Conservation (phyloP, 2,797 vertebrate genomes). For the Cheirogaleus major region DNA sequence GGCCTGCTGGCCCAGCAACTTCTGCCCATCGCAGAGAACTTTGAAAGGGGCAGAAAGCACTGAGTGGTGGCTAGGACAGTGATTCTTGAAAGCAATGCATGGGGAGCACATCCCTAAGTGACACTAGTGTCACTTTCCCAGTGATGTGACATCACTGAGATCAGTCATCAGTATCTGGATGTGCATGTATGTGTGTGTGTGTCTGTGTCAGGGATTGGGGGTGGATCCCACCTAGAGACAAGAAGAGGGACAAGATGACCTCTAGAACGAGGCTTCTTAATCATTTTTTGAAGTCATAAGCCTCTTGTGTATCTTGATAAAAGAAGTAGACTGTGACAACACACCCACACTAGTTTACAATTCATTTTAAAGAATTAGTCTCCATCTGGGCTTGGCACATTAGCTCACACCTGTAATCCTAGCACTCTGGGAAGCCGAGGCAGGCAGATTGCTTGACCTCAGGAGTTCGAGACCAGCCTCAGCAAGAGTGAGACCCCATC, state of each 20-base stretch:
- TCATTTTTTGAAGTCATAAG: conserved; percentile 18
- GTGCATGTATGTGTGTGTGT: not conserved
- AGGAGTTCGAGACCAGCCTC: too few species aligned
- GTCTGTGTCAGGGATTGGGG: not conserved
- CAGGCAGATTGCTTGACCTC: too few species aligned
- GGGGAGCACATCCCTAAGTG: not conserved
- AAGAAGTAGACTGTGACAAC: not conserved
- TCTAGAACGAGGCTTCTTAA: not conserved
- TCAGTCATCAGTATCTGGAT: not conserved
- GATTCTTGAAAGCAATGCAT: not conserved
- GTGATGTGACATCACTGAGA: not conserved
- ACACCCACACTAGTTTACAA: not conserved
- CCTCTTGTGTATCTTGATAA: not conserved
- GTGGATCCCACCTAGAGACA: not conserved
- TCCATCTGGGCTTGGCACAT: too few species aligned
- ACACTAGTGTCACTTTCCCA: not conserved
- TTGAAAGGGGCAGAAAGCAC: not conserved
- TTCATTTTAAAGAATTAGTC: conserved; percentile 20
- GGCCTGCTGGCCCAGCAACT: not conserved
- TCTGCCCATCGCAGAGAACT: not conserved
- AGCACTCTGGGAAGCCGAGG: too few species aligned
- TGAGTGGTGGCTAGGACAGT: not conserved
- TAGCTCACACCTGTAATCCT: too few species aligned
- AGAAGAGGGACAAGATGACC: not conserved
- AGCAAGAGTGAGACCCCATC: too few species aligned